These are phyloP conservation scores for Ophioderma brevispina DNA, from an alignment of 35 echinoderm and acorn worm genomes.

Conservation along the genomic window DNA sequence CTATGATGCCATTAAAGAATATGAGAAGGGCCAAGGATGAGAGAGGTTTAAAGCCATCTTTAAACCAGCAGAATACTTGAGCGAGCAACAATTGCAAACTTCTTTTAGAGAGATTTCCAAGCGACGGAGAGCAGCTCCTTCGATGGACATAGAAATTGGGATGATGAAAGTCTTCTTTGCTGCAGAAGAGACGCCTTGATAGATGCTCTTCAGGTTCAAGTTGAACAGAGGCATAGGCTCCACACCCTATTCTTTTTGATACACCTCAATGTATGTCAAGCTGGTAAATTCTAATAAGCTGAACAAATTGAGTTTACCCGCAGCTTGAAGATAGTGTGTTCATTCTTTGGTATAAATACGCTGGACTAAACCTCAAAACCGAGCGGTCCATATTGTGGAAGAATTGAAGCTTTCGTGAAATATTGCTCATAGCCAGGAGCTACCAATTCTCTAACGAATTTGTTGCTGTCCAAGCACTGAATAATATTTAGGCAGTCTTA, in stretches of 20 bases:
- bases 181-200: not conserved
- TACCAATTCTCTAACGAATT: no score
- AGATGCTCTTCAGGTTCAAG: not conserved
- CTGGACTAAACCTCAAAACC: not conserved
- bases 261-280: not conserved
- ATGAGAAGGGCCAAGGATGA: slow-evolving; percentile 12
- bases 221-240: not conserved
- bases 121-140: not conserved
- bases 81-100: slow-evolving; percentile 14
- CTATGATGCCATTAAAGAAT: slow-evolving; percentile 1
- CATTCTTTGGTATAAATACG: not conserved
- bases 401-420: not conserved
- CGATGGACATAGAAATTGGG: not conserved
- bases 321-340: not conserved
- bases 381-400: not conserved
- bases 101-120: not conserved
- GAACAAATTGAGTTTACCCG: not conserved
- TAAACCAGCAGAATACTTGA: slow-evolving; percentile 10
- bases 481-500: no score
- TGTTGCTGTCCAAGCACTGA: no score
- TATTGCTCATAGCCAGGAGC: not conserved
- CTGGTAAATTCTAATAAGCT: not conserved
- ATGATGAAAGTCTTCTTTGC: not conserved
- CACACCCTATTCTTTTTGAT: not conserved
- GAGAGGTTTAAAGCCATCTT: not conserved